Percentiles rank a stretch among this genome's conserved stretches.
These are phyloP conservation scores for Calidris pygmaea DNA, from an alignment of 2,113 vertebrate species.

Conservation along the genomic window DNA sequence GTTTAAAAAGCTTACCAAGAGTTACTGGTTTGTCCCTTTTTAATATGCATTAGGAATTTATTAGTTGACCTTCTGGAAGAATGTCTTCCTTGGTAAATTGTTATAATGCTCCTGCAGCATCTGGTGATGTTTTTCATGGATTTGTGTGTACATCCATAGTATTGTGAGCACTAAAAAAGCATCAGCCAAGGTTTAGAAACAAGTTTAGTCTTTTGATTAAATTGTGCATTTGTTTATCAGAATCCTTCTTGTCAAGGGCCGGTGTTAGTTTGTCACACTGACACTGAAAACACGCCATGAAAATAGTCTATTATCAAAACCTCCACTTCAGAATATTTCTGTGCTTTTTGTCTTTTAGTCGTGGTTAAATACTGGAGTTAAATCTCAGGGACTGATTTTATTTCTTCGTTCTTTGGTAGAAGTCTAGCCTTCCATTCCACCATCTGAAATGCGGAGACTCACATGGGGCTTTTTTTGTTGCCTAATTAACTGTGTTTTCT, in stretches of 20 bases:
- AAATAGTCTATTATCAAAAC: neutral
- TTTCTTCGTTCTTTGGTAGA: neutral
- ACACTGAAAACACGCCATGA: neutral
- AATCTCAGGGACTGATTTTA: neutral
- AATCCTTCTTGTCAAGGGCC: neutral
- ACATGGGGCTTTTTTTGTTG: neutral
- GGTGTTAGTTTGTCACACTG: neutral
- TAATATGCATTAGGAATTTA: neutral
- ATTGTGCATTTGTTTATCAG: neutral
- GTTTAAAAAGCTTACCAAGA: neutral
- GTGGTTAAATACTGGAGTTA: neutral
- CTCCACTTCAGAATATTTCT: neutral
- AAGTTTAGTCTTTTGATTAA: neutral
- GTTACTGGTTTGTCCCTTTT: neutral
- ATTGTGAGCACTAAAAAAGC: neutral
- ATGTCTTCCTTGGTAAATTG: neutral
- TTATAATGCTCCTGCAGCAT: neutral
- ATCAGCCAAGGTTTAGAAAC: neutral
- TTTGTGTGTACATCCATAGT: fast-evolving
- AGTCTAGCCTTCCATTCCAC: neutral
- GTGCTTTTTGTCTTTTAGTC: neutral
- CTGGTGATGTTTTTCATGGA: neutral
- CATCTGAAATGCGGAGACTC: neutral
- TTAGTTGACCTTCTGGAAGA: neutral
- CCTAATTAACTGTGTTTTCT: neutral